These are phyloP conservation scores for Physella acuta DNA, from an alignment of 1,140 invertebrate genomes.

Conservation along the genomic window DNA sequence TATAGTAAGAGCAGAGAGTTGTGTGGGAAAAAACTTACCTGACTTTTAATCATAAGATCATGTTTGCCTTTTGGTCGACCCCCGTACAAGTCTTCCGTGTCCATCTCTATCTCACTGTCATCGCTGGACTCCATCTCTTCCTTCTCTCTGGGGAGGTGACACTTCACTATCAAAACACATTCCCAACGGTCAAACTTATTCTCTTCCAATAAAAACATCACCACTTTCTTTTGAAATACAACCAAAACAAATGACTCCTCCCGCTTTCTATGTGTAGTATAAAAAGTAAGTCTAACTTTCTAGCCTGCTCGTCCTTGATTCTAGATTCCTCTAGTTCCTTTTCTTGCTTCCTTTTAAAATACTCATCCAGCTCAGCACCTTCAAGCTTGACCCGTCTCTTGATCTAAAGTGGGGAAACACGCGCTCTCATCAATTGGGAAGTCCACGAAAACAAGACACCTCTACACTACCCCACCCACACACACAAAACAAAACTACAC, in stretches of 20 bases:
- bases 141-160: conserved; percentile 54
- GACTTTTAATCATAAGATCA: conserved; percentile 85
- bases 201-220: no score
- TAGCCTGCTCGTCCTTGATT: conserved; percentile 43
- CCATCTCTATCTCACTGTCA: conserved; percentile 72
- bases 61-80: conserved; percentile 63
- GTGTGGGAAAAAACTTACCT: conserved; percentile 62
- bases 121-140: conserved; percentile 74
- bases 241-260: no score
- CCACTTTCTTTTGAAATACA: no score
- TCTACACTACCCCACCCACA: no score
- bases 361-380: conserved; percentile 89
- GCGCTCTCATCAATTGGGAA: no score
- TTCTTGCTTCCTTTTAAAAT: conserved; percentile 67
- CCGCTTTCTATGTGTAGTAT: no score
- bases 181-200: no score
- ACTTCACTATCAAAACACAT: background rate
- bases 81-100: conserved; percentile 45
- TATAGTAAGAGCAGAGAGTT: no score
- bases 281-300: conserved; percentile 28
- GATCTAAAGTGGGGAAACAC: no score
- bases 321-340: conserved; percentile 52
- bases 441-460: no score
- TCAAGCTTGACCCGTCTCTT: conserved; percentile 73
- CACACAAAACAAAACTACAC: no score